Conservation (phyloP, 2,113 vertebrate species). For the cattle (Bos taurus) region DNA sequence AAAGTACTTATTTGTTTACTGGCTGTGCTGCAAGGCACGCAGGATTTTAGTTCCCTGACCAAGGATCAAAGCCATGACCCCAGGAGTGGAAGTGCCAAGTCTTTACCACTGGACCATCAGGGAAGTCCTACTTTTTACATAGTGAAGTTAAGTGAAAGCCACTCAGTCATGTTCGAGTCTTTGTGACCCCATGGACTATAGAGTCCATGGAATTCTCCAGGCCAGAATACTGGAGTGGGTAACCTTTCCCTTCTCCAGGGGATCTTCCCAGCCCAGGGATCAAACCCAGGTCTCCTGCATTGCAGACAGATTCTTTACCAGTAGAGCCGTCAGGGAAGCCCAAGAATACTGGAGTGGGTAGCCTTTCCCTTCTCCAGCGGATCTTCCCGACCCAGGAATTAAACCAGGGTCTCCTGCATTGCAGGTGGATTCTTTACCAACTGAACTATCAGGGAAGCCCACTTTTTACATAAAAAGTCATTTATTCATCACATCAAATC, state of each 20-base stretch:
- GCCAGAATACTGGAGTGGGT: neutral
- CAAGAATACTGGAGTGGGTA: neutral
- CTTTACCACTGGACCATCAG: neutral
- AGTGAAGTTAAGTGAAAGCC: neutral
- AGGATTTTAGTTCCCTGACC: neutral
- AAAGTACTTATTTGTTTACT: neutral
- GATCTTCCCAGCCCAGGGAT: neutral
- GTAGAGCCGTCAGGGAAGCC: neutral
- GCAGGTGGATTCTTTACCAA: neutral
- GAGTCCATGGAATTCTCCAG: neutral
- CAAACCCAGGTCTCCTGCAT: neutral
- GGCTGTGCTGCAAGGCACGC: neutral
- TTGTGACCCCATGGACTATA: neutral
- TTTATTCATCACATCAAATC: neutral
- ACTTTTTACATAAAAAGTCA: neutral
- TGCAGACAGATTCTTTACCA: neutral
- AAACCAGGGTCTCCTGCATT: neutral
- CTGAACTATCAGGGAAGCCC: neutral
- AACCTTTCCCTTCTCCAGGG: neutral
- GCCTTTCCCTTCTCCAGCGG: neutral
- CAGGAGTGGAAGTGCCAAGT: neutral
- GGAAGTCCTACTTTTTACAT: neutral
- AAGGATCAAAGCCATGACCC: neutral
- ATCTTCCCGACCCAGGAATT: neutral
- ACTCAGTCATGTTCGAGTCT: neutral